phyloP scores from a whole-genome alignment of 2,113 vertebrate genomes.

The Lophius piscatorius region DNA sequence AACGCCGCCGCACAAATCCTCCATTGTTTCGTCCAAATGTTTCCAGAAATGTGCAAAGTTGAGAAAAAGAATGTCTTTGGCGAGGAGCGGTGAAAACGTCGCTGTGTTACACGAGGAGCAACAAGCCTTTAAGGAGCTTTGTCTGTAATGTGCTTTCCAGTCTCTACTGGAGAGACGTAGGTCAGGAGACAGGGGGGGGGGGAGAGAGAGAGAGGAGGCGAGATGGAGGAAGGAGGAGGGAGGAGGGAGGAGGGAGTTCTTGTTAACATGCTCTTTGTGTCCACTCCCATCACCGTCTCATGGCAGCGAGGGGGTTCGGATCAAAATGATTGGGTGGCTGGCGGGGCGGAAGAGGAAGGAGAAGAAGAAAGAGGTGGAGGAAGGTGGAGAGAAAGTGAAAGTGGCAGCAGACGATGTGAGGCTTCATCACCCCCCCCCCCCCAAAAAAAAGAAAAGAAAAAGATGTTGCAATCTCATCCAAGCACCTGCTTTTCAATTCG shows the following conservation, averaged over 20 bases:
- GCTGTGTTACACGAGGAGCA: too few species aligned
- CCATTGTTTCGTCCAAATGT: too few species aligned
- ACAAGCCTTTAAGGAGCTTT: slow-evolving; percentile 78
- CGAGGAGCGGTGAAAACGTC: background rate
- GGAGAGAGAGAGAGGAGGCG: slow-evolving; percentile 15
- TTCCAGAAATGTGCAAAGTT: too few species aligned
- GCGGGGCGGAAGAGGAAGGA: slow-evolving; percentile 6
- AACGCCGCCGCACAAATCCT: too few species aligned
- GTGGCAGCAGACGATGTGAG: background rate
- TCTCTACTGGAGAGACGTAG: slow-evolving; percentile 59
- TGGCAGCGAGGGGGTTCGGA: slow-evolving; percentile 34
- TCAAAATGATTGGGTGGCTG: slow-evolving; percentile 52
- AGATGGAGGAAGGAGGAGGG: background rate
- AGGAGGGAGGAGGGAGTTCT: slow-evolving; percentile 31
- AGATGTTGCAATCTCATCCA: background rate
- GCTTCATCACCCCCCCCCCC: too few species aligned
- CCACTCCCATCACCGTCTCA: slow-evolving; percentile 52
- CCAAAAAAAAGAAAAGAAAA: too few species aligned
- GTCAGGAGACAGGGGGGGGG: slow-evolving; percentile 45
- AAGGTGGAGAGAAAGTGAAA: slow-evolving; percentile 7
- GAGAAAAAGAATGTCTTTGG: background rate
- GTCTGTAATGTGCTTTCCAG: slow-evolving; percentile 73
- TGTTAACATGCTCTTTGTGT: slow-evolving; percentile 72
- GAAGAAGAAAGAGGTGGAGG: background rate
- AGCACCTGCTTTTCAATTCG: slow-evolving; percentile 31